Conservation (phyloP, 2,113 vertebrate genomes). For the Rhinolophus ferrumequinum region DNA sequence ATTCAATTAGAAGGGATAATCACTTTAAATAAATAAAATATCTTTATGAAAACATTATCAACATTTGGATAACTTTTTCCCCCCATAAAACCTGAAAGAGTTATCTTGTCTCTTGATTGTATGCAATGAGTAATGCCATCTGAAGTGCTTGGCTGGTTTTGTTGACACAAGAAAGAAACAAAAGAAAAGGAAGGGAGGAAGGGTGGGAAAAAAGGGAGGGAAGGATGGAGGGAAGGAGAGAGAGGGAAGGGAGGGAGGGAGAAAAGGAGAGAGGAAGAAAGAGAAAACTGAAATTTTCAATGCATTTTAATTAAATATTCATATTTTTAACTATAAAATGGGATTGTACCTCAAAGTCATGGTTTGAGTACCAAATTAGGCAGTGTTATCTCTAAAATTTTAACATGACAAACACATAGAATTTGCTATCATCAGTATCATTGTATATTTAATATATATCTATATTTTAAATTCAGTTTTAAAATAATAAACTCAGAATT, state of each 20-base stretch:
- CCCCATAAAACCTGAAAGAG: slow-evolving; percentile 57
- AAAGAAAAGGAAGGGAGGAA: background rate
- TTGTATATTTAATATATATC: background rate
- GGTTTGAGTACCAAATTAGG: background rate
- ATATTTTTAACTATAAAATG: background rate
- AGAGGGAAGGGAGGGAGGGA: fast-evolving
- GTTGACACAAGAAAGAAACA: background rate
- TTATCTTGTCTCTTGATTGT: background rate
- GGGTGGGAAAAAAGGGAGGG: background rate
- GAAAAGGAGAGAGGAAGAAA: background rate
- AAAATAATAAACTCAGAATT: background rate
- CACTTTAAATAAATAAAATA: slow-evolving; percentile 68
- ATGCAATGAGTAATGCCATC: background rate
- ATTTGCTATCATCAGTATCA: background rate
- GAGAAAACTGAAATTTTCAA: background rate
- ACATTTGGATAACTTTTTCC: slow-evolving; percentile 67
- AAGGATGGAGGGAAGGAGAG: background rate
- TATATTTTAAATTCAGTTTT: background rate
- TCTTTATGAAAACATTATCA: slow-evolving; percentile 73
- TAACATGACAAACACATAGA: background rate
- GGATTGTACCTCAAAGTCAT: background rate
- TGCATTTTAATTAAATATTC: background rate
- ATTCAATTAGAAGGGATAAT: slow-evolving; percentile 62
- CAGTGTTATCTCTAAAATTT: background rate
- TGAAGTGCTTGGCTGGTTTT: background rate